Base-by-base conservation (phyloP, 2,888 invertebrate genomes). In the Drosophila atripex region DNA sequence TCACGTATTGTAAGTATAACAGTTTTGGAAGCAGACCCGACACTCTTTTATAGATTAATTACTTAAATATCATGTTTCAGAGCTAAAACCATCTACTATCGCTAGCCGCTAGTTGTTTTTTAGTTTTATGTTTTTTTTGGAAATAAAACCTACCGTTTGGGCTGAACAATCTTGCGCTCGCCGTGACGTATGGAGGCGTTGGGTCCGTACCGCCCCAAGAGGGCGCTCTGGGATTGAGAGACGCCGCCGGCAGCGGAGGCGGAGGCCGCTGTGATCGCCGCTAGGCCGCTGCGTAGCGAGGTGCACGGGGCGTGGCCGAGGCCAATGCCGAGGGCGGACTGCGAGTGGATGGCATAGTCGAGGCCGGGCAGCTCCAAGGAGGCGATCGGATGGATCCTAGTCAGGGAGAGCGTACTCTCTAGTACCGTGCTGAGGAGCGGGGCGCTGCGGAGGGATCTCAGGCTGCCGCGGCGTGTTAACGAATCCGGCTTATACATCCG, bases 401-500 rank as follows among this genome's bases (percentile, higher is more conserved):
- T 90, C 80, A 91, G 79, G 76, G 92, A 92, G 65, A 92, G 88
- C 51, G 91, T 91, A 80, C 90, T 91, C 82, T 92, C 91, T 76
- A 92, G 86, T 53, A 92, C 90, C 78, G 91, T 91, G 78, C 91
- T 92, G 66, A 92, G 90, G 80, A 92, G 78, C 68, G 92, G 92
- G 65, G 92, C 92, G 82, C 92, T 92, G 85, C 91, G 90, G 75
- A 92, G 91, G 83, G 92, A 92, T 90, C 92, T 91, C 80, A 92
- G 89, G 88, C 92, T 92, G 90, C 91, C 90, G 86, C 91, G 91
- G 83, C 91, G 88, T 78, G 89, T 89, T 73, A 90, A 73, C n/a
- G 91, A 88, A 68, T 90, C 89, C 77, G 90, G 88, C 78, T 91
- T 92, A 90, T 89, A 91, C 92, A 92, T 92, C 91, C 91, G 90